Percentiles rank a stretch among this genome's conserved stretches.
Conservation (phyloP, 2,888 invertebrate species). For the Rhodophaea formosa region DNA sequence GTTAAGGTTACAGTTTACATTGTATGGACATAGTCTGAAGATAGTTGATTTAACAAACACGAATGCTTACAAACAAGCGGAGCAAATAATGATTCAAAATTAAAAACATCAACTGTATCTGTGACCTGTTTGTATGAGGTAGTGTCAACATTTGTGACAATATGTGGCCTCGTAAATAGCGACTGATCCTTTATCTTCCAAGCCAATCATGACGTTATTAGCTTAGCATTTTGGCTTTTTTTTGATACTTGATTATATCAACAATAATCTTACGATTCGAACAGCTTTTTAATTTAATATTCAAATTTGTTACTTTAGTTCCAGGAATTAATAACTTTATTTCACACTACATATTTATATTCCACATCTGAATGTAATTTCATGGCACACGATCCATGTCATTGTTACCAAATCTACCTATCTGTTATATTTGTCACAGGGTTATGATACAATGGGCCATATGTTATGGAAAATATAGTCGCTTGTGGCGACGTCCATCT, state of each 20-base stretch:
- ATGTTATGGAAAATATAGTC: constrained; percentile 54
- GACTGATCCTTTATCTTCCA: constrained; percentile 54
- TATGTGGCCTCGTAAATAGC: constrained; percentile 46
- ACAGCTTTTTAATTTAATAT: not conserved
- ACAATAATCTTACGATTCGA: not conserved
- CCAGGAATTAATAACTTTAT: not conserved
- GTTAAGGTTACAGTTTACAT: constrained; percentile 40
- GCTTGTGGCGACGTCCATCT: constrained; percentile 45
- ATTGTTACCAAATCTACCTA: constrained; percentile 42
- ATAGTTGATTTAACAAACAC: constrained; percentile 36
- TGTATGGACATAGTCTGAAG: constrained; percentile 34
- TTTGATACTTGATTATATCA: constrained; percentile 19
- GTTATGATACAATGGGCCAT: constrained; percentile 58
- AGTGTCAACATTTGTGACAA: constrained; percentile 45
- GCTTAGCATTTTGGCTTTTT: constrained; percentile 38
- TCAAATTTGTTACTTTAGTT: too few species aligned
- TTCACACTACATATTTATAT: not conserved
- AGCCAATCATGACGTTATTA: constrained; percentile 45
- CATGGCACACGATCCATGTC: constrained; percentile 35
- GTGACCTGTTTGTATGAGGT: constrained; percentile 33
- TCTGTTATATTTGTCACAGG: constrained; percentile 54
- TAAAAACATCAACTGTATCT: constrained; percentile 38
- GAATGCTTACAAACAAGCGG: constrained; percentile 40
- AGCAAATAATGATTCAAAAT: constrained; percentile 40
- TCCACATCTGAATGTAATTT: constrained; percentile 36